phyloP scores from a whole-genome alignment of 2,888 invertebrate species.

The Drosophila putrida region DNA sequence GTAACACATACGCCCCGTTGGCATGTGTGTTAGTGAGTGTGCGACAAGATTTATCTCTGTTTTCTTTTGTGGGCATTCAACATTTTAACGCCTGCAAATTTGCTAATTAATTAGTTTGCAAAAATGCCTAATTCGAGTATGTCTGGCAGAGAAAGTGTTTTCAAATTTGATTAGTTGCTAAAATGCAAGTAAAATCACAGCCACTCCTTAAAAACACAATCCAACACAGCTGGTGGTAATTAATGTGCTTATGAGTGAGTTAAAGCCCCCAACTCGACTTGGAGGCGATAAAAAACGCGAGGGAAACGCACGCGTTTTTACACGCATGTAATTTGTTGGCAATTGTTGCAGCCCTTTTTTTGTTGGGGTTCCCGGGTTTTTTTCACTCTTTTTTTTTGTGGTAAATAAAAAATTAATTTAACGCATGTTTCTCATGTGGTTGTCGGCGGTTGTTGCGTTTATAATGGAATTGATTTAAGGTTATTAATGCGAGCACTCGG shows the following conservation, averaged over 20 bases:
- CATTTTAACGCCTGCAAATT: constrained; percentile 79
- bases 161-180: constrained; percentile 16
- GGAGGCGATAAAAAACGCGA: constrained; percentile 23
- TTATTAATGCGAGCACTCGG: constrained; percentile 72
- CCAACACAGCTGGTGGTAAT: constrained; percentile 61
- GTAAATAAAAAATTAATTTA: constrained; percentile 83
- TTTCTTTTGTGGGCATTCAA: constrained; percentile 71
- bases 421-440: constrained; percentile 75
- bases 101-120: constrained; percentile 74
- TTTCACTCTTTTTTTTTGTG: constrained; percentile 43
- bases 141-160: constrained; percentile 9
- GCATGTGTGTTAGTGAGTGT: constrained; percentile 36
- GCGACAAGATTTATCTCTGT: constrained; percentile 74
- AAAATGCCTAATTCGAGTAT: constrained; percentile 4
- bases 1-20: constrained; percentile 61
- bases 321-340: constrained; percentile 75
- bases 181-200: constrained; percentile 9
- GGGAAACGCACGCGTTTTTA: constrained; percentile 54
- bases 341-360: constrained; percentile 71
- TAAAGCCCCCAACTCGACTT: not conserved
- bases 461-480: constrained; percentile 83
- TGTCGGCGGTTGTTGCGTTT: constrained; percentile 19
- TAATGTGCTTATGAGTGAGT: constrained; percentile 72
- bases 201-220: constrained; percentile 7
- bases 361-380: constrained; percentile 22